Evolutionary conservation across 2,113 vertebrate species (phyloP), one percentile per base, ranked within the genome.

Genomic region (Taurulus bubalis): DNA sequence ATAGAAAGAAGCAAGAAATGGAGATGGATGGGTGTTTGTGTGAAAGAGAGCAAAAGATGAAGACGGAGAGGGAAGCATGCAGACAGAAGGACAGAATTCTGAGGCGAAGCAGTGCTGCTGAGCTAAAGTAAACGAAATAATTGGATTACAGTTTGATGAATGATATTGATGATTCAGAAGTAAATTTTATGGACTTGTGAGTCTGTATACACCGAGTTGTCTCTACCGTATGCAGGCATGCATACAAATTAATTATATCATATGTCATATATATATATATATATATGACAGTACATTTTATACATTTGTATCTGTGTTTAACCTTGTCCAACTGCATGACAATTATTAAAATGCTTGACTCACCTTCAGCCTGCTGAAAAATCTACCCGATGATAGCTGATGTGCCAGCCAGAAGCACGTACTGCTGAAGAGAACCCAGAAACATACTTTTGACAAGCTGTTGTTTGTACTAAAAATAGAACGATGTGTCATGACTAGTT

Each of bases 391-490:
- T 3, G 70, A 83, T 79, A 79, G 71, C 30, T 53, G 26, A 67
- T 79, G 85, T 84, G 68, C 59, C 67, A 74, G 68, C 34, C 1
- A 79, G 68, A 55, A 69, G 60, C 74, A 63, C 62, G 9, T 15
- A 62, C 77, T 34, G 56, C 63, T 80, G 34, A 81, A 14, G 38
- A 74, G 62, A 82, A 66, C 69, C 69, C 69, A 76, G 42, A 79
- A 85, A 82, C 80, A 85, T 65, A 64, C 16, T 49, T 76, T 32
- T 75, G 58, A 79, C 51, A 28, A n/a, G 73, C 24, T 24, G 53
- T 9, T 53, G 4, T 10, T 12, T 53, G 5, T 14, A 8, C 71
- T 83, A 79, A 85, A 86, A 87, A 92, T 86, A 91, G 79, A 87
- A 71, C 32, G 12, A 0, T 45, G 49, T 86, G 68, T 64, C 84